phyloP scores from a whole-genome alignment of 2,888 invertebrate species.

The Drosophila gaucha region DNA sequence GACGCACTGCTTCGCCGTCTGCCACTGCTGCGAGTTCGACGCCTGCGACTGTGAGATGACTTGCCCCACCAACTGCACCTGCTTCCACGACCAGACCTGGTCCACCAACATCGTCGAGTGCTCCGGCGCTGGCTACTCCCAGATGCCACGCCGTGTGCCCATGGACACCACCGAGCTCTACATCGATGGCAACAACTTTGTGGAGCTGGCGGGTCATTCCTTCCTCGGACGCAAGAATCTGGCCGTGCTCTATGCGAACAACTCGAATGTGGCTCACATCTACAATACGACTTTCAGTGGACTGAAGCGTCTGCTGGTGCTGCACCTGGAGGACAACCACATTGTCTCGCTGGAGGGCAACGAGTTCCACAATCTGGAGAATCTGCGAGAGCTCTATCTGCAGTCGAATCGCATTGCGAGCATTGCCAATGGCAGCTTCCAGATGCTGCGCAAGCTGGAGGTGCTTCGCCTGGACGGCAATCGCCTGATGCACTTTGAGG shows the following conservation, averaged over 20 bases:
- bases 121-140: conserved; percentile 91
- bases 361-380: conserved; percentile 92
- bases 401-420: conserved; percentile 93
- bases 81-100: conserved; percentile 97
- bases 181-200: conserved; percentile 95
- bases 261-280: conserved; percentile 93
- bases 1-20: conserved; percentile 96
- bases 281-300: conserved; percentile 97
- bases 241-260: conserved; percentile 94
- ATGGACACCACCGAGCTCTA: conserved; percentile 98
- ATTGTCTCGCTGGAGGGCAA: conserved; percentile 92
- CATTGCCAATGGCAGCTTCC: conserved; percentile 94
- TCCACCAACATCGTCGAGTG: conserved; percentile 97
- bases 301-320: conserved; percentile 90
- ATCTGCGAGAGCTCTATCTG: conserved; percentile 93
- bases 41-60: conserved; percentile 99
- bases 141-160: conserved; percentile 94
- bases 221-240: conserved; percentile 96
- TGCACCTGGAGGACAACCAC: conserved; percentile 95
- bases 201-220: conserved; percentile 93
- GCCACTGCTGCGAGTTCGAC: conserved; percentile 98
- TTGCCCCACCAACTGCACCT: conserved; percentile 96
- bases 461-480: conserved; percentile 94
- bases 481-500: conserved; percentile 91
- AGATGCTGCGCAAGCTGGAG: conserved; percentile 92